phyloP scores from a whole-genome alignment of 2,888 invertebrate genomes.

The Polydrusus tereticollis region DNA sequence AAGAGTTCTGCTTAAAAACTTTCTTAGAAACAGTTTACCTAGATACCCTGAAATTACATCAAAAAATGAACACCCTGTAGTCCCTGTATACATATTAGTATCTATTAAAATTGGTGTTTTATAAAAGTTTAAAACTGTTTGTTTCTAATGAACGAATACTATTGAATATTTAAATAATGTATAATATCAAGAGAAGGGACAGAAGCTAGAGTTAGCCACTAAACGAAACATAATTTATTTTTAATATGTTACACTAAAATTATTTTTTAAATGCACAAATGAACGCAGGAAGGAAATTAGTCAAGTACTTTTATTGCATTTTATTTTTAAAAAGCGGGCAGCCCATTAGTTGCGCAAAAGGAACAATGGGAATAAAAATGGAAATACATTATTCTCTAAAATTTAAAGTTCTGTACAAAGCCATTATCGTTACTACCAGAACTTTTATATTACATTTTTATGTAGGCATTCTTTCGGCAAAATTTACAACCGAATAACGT shows the following conservation, averaged over 20 bases:
- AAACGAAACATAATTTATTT: background rate
- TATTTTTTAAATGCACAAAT: background rate
- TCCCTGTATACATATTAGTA: too few species aligned
- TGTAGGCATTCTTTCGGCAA: conserved; percentile 34
- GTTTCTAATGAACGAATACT: too few species aligned
- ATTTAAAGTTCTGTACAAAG: conserved; percentile 29
- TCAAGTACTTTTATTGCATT: conserved; percentile 18
- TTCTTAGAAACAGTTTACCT: too few species aligned
- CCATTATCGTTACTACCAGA: conserved; percentile 46
- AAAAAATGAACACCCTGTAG: too few species aligned
- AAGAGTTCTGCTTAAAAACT: too few species aligned
- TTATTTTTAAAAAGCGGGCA: conserved; percentile 14
- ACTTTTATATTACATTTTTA: conserved; percentile 43
- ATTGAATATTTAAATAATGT: too few species aligned
- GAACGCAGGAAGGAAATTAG: conserved; percentile 17
- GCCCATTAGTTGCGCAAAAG: conserved; percentile 16
- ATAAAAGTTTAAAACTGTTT: too few species aligned
- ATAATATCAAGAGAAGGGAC: too few species aligned
- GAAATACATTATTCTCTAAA: conserved; percentile 41
- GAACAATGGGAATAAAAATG: conserved; percentile 30
- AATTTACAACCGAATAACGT: conserved; percentile 30
- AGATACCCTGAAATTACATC: too few species aligned
- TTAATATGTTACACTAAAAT: background rate
- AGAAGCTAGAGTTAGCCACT: background rate
- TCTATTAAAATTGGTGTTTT: too few species aligned